These are phyloP conservation scores for Bunonema sp. DNA, from an alignment of 2,888 invertebrate species.

Conservation along the genomic window DNA sequence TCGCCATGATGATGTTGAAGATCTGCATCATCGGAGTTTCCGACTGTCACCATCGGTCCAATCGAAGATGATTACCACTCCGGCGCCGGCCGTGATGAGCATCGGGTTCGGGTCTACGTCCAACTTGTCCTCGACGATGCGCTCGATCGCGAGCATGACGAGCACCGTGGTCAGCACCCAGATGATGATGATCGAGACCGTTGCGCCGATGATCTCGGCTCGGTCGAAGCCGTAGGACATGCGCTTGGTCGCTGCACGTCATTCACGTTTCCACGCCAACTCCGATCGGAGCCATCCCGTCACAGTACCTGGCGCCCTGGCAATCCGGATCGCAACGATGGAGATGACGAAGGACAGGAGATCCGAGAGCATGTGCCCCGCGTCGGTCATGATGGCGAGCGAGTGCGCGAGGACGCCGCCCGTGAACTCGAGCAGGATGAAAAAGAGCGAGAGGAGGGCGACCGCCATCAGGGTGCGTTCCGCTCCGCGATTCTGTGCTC, in stretches of 20 bases:
- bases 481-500: conserved; percentile 22
- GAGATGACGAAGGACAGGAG: conserved; percentile 95
- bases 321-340: conserved; percentile 72
- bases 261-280: too few relatives aligned
- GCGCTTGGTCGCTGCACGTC: conserved; percentile 56
- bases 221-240: conserved; percentile 83
- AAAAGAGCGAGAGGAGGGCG: conserved; percentile 19
- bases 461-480: conserved; percentile 26
- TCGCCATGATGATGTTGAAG: conserved; percentile 60
- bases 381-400: conserved; percentile 67
- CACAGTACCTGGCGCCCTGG: conserved; percentile 57
- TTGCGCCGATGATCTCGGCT: conserved; percentile 50
- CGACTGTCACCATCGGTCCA: too few relatives aligned
- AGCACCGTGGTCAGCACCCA: conserved; percentile 92
- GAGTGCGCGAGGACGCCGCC: conserved; percentile 54
- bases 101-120: conserved; percentile 65
- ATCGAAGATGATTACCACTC: too few relatives aligned
- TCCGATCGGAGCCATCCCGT: too few relatives aligned
- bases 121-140: conserved; percentile 65
- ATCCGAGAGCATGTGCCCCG: conserved; percentile 87
- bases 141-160: conserved; percentile 76
- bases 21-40: too few relatives aligned
- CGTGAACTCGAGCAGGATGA: conserved; percentile 19
- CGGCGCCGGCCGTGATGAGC: conserved; percentile 76
- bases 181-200: conserved; percentile 70